phyloP scores from a whole-genome alignment of 2,797 vertebrate species.

The Sebastes trivittatus region DNA sequence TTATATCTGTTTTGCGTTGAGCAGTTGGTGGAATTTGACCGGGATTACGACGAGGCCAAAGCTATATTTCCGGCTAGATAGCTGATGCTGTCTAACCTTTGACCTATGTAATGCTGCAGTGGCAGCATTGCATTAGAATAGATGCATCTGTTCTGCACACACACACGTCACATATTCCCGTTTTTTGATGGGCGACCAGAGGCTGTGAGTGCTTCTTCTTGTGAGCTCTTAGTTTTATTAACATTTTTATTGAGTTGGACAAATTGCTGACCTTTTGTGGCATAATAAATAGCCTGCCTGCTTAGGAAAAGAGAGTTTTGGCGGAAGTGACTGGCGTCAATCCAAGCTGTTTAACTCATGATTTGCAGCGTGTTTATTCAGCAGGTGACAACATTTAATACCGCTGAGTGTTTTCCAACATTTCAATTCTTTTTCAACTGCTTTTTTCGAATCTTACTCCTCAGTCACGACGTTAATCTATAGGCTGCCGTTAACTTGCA shows the following conservation, averaged over 20 bases:
- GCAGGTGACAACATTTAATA: constrained; percentile 73
- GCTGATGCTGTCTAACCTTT: constrained; percentile 53
- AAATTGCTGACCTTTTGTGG: constrained; percentile 81
- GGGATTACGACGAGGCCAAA: constrained; percentile 60
- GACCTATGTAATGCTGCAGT: constrained; percentile 49
- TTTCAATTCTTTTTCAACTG: constrained; percentile 23
- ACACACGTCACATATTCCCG: constrained; percentile 19
- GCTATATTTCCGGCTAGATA: constrained; percentile 58
- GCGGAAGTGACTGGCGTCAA: constrained; percentile 73
- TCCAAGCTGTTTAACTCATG: constrained; percentile 71
- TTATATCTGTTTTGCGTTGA: constrained; percentile 34
- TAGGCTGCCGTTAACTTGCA: not conserved
- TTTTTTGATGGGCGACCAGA: constrained; percentile 48
- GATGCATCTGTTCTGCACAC: constrained; percentile 21
- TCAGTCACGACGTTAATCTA: not conserved
- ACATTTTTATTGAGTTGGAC: constrained; percentile 85
- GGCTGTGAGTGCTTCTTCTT: constrained; percentile 52
- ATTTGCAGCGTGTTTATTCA: constrained; percentile 74
- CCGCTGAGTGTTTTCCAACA: constrained; percentile 55
- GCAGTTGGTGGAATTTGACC: constrained; percentile 74
- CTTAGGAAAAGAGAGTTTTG: constrained; percentile 75
- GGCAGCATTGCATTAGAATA: constrained; percentile 14
- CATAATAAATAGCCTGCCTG: constrained; percentile 75
- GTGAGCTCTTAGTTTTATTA: constrained; percentile 84
- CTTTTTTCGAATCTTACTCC: not conserved